phyloP scores from a whole-genome alignment of 2,888 invertebrate species.

The Idaea aversata region DNA sequence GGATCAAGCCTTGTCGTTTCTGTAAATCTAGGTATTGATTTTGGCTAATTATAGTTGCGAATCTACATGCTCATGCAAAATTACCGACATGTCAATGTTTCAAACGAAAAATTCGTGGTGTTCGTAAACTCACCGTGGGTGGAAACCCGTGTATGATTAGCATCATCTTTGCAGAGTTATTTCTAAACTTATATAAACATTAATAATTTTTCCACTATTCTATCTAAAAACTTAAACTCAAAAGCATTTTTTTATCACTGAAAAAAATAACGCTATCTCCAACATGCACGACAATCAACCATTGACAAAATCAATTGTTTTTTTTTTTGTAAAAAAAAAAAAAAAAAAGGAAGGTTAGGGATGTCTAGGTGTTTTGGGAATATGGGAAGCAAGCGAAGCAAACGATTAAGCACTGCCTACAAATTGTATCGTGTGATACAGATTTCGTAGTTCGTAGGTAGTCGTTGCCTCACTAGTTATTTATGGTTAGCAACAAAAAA shows the following conservation, averaged over 20 bases:
- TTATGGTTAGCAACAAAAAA: too few species aligned
- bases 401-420: too few species aligned
- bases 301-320: not conserved
- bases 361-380: too few species aligned
- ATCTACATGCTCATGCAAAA: not conserved
- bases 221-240: constrained; percentile 3
- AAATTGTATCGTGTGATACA: too few species aligned
- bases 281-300: not conserved
- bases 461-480: too few species aligned
- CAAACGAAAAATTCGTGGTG: not conserved
- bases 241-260: not conserved
- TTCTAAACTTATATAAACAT: not conserved
- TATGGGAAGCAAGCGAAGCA: not conserved
- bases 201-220: not conserved
- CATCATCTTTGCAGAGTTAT: constrained; percentile 55
- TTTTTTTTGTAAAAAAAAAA: not conserved
- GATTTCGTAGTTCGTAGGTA: too few species aligned
- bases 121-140: constrained; percentile 41
- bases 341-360: too few species aligned
- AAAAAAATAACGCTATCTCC: not conserved
- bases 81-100: not conserved
- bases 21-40: not conserved
- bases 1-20: too few species aligned
- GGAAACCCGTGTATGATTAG: constrained; percentile 65
- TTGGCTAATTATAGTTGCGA: not conserved